These are phyloP conservation scores for Vannuccia rotundouncinata DNA, from an alignment of 2,888 invertebrate species.

Conservation along the genomic window DNA sequence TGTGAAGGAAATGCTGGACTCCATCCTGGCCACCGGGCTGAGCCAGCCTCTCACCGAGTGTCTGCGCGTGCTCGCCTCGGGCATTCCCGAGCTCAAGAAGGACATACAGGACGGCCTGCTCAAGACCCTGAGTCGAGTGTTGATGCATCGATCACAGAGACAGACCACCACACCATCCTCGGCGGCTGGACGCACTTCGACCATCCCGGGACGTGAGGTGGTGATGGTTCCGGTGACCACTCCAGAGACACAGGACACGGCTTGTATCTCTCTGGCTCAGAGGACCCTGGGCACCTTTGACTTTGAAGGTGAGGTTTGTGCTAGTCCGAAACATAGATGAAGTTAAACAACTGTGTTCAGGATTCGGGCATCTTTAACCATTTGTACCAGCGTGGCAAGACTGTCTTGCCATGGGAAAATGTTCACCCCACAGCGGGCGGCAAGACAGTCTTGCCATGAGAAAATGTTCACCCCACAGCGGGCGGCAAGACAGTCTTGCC, in stretches of 20 bases:
- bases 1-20: constrained; percentile 70
- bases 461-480: too few species aligned
- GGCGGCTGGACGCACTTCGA: constrained; percentile 59
- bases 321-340: too few species aligned
- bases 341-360: too few species aligned
- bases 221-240: neutral
- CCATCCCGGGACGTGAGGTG: constrained; percentile 9
- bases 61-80: constrained; percentile 76
- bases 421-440: too few species aligned
- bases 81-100: constrained; percentile 75
- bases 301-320: constrained; percentile 70
- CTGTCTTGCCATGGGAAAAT: too few species aligned
- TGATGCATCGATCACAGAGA: constrained; percentile 76
- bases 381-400: too few species aligned
- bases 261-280: constrained; percentile 79
- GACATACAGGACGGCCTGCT: constrained; percentile 86
- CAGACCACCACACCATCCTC: constrained; percentile 60
- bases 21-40: constrained; percentile 78
- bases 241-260: neutral
- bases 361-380: too few species aligned
- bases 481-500: too few species aligned
- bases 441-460: too few species aligned
- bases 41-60: constrained; percentile 80
- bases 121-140: constrained; percentile 76
- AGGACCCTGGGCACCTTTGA: constrained; percentile 79